These are phyloP conservation scores for Scaptomyza reducta DNA, from an alignment of 2,888 invertebrate genomes.

Conservation along the genomic window DNA sequence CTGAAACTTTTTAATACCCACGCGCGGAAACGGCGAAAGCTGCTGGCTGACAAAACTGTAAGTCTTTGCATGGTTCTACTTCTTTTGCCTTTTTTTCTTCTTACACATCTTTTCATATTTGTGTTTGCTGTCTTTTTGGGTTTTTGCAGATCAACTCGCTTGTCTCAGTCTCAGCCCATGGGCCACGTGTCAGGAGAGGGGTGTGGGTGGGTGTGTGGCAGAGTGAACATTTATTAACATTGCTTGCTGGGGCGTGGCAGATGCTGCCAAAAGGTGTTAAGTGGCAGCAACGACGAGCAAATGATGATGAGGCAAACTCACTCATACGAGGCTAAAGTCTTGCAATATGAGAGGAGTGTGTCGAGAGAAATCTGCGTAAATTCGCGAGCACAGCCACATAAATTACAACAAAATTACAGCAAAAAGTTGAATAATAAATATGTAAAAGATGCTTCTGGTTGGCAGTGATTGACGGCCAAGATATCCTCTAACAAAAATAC, in stretches of 20 bases:
- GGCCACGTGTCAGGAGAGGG: not conserved
- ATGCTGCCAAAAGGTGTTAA: slow-evolving; percentile 71
- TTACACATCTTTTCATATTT: slow-evolving; percentile 4
- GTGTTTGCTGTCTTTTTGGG: slow-evolving; percentile 5
- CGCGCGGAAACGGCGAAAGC: slow-evolving; percentile 24
- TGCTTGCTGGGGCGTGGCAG: slow-evolving; percentile 66
- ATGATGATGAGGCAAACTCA: slow-evolving; percentile 68
- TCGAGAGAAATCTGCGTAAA: slow-evolving; percentile 58
- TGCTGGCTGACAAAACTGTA: slow-evolving; percentile 32
- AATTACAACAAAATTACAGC: slow-evolving; percentile 50
- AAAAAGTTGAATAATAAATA: slow-evolving; percentile 40
- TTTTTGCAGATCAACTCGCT: slow-evolving; percentile 61
- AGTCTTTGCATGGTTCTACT: slow-evolving; percentile 39
- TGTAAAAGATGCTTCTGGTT: not conserved
- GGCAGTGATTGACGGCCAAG: not conserved
- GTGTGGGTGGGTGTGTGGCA: not conserved
- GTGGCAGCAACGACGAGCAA: slow-evolving; percentile 59
- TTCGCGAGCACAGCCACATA: slow-evolving; percentile 40
- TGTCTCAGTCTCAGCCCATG: slow-evolving; percentile 35
- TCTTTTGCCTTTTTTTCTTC: not conserved
- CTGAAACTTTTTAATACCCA: slow-evolving; percentile 60
- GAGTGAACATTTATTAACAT: slow-evolving; percentile 67
- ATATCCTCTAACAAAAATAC: slow-evolving; percentile 27
- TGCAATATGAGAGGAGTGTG: slow-evolving; percentile 34
- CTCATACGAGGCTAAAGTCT: slow-evolving; percentile 50